Base-by-base conservation (phyloP, 2,797 vertebrate genomes). In the Rhabdomys pumilio region DNA sequence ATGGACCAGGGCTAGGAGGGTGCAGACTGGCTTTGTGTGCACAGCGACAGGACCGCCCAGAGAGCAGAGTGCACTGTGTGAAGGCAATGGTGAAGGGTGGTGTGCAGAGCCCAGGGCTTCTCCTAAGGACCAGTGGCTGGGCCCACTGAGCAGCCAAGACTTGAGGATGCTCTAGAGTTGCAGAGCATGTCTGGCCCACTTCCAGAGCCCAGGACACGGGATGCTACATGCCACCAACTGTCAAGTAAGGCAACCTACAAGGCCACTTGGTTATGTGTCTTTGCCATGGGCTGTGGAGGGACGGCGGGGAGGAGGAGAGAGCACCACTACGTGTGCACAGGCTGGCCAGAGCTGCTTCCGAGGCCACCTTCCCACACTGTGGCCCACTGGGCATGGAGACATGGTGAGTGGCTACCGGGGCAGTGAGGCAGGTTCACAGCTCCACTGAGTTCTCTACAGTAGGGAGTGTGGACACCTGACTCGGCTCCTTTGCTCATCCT, bases 1-100 rank as follows among this genome's bases (percentile, higher is more conserved):
- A 55, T 63, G 47, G 50, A 31, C 65, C 38, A 47, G 75, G 26
- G 65, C 50, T 20, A 22, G 0, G 26, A 79, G n/a, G 34, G 59
- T 29, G 12, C 73, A 19, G 9, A 26, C 61, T 53, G 75, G 57
- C 59, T 69, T n/a, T 90, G 47, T 80, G 76, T 53, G 59, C 59
- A 75, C 10, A 53, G 88, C 11, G 59, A 38, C 63, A 4, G 82
- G 15, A 31, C 14, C 53, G 12, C 89, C n/a, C 47, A 12, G 67
- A 69, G 17, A 57, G 5, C 50, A 50, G 73, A 61, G 47, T 0
- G 6, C 65, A 41, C 94, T 97, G 90, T 97, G 75, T 80, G 72
- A 97, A 98, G 20, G 85, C 86, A 97, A 93, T 41, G 96, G 97
- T 96, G 96, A 93, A 97, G 97, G 97, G 97, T 93, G 12, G 57